These are phyloP conservation scores for Epizoanthus rinbou DNA, from an alignment of 92 coral and sea anemone species.

Conservation along the genomic window DNA sequence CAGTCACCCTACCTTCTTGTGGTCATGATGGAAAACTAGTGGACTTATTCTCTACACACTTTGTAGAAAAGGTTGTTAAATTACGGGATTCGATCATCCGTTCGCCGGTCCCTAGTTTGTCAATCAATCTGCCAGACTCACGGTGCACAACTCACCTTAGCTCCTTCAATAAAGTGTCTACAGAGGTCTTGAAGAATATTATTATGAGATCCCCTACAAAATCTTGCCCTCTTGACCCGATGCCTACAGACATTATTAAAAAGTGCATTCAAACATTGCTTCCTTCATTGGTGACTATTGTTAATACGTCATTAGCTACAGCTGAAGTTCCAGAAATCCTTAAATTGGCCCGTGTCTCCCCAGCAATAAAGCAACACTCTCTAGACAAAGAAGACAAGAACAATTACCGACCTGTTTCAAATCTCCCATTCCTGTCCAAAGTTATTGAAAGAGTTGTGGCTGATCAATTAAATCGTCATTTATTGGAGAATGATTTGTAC, in stretches of 20 bases:
- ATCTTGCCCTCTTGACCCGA: constrained; percentile 28
- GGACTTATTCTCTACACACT: constrained; percentile 29
- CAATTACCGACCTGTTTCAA: constrained; percentile 49
- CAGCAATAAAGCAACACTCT: constrained; percentile 47
- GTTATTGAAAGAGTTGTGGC: constrained; percentile 46
- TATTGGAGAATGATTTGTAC: constrained; percentile 31
- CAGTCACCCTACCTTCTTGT: constrained; percentile 29
- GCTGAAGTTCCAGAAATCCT: constrained; percentile 31
- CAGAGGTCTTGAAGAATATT: constrained; percentile 20
- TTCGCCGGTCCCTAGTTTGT: constrained; percentile 28
- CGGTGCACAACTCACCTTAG: constrained; percentile 25
- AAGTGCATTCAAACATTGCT: constrained; percentile 24
- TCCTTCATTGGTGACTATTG: constrained; percentile 25
- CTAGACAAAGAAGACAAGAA: constrained; percentile 34
- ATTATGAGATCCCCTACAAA: constrained; percentile 33
- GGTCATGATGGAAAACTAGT: constrained; percentile 29
- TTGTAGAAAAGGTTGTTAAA: constrained; percentile 25
- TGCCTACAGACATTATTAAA: constrained; percentile 18
- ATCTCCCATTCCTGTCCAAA: constrained; percentile 49
- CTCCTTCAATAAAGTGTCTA: constrained; percentile 25
- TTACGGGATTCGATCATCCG: constrained; percentile 25
- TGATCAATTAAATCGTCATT: constrained; percentile 32
- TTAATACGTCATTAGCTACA: constrained; percentile 37
- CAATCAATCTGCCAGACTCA: constrained; percentile 23
- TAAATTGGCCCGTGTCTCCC: constrained; percentile 46